Evolutionary conservation across 2,797 vertebrate species (phyloP), one percentile per base, ranked within the genome.

Genomic region (Peromyscus aztecus): DNA sequence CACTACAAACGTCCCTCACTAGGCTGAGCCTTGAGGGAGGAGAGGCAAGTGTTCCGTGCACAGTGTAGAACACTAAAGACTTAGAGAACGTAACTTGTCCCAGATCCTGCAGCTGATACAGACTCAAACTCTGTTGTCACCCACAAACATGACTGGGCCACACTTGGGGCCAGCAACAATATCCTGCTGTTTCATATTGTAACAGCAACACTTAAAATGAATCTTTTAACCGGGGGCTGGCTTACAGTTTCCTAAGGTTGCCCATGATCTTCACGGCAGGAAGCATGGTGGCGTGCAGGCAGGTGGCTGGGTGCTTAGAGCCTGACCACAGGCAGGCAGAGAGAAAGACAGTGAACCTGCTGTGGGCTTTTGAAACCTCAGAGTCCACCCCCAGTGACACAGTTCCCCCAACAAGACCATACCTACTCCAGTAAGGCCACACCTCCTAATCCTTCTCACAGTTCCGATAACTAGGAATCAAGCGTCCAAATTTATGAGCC

Each of bases 1-100:
- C 34, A 1, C 23, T 2, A n/a, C n/a, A 57, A 21, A 71, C 34
- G 23, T 13, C 13, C 57, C 34, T 27, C 4, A 5, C 63, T 9
- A 29, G 85, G 49, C 61, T 2, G 37, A 21, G 24, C 23, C 52
- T 23, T 43, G 24, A 16, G 67, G 49, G 63, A 24, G 21, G 49
- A 83, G 16, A 14, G 31, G 1, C 6, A 2, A 13, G 65, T 0
- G 1, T 43, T 24, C 11, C 0, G 2, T 23, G 24, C 9, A 21
- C 16, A 16, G 59, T 27, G 24, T 31, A 82, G 57, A 55, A 89
- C 27, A 37, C 17, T 0, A n/a, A 55, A 40, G 37, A 40, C 11
- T 80, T 14, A 4, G 65, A 21, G 31, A 37, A 5, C 23, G 43
- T 3, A 27, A 59, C 13, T 13, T 57, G 4, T 24, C 55, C 31